Evolutionary conservation across 2,113 vertebrate species (phyloP).

Genomic region (Jacana jacana): DNA sequence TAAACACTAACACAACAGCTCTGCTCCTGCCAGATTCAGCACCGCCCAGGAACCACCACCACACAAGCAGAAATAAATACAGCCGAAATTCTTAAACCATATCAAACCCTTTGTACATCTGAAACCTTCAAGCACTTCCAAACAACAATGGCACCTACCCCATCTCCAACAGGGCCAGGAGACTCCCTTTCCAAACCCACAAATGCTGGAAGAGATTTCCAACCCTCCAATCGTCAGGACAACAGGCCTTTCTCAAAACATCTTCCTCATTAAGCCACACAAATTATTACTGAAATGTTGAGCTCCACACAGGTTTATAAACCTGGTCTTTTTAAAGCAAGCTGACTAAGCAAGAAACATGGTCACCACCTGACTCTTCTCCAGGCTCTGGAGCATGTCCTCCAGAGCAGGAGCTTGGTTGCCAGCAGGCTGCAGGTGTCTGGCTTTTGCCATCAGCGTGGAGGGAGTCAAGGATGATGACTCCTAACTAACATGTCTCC

Average conservation of each 20-base stretch:
- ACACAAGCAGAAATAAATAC: background rate
- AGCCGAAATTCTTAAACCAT: background rate
- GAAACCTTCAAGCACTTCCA: background rate
- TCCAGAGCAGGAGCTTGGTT: background rate
- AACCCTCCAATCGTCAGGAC: background rate
- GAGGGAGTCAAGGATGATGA: background rate
- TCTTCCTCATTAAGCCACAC: background rate
- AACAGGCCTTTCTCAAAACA: fast-evolving
- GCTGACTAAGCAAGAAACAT: background rate
- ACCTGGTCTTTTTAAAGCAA: background rate
- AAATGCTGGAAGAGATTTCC: background rate
- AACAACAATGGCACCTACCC: background rate
- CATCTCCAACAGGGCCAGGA: background rate
- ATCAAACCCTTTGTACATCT: fast-evolving
- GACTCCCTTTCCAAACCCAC: background rate
- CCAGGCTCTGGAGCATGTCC: background rate
- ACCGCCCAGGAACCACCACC: fast-evolving
- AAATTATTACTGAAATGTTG: background rate
- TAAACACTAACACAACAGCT: background rate
- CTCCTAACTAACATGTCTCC: background rate
- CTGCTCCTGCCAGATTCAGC: background rate
- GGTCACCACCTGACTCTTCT: background rate
- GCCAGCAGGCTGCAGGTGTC: background rate
- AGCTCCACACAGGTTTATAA: background rate
- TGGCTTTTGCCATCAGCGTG: background rate